Percentiles rank a stretch among this genome's conserved stretches.
phyloP scores from a whole-genome alignment of 2,888 invertebrate genomes.

The Microplitis deprimator region DNA sequence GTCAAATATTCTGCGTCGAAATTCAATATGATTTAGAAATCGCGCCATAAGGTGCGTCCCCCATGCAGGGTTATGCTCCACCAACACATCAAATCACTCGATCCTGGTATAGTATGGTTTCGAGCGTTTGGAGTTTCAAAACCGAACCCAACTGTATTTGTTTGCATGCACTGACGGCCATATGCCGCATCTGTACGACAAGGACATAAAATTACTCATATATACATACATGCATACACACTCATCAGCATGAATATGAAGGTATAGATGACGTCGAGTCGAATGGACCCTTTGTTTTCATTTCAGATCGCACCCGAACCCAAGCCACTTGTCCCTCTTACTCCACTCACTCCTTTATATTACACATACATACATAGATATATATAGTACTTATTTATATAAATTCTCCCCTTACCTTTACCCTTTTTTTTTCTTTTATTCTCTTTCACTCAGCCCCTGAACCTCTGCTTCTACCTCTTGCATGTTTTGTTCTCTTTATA shows the following conservation, averaged over 20 bases:
- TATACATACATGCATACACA: background rate
- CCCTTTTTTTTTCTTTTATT: background rate
- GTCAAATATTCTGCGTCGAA: slow-evolving; percentile 50
- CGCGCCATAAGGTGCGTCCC: slow-evolving; percentile 60
- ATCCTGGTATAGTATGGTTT: background rate
- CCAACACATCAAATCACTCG: slow-evolving; percentile 32
- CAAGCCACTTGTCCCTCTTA: slow-evolving; percentile 38
- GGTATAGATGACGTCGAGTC: slow-evolving; percentile 44
- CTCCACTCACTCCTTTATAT: no score
- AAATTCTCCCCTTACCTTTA: no score
- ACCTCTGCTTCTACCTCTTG: background rate
- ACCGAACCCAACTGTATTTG: slow-evolving; percentile 49
- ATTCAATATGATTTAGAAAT: slow-evolving; percentile 66
- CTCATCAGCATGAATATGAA: slow-evolving; percentile 20
- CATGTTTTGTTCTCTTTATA: background rate
- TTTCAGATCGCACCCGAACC: slow-evolving; percentile 57
- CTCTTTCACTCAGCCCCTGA: background rate
- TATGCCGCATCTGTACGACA: slow-evolving; percentile 54
- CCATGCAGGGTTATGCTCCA: slow-evolving; percentile 11
- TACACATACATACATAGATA: no score
- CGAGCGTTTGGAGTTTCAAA: slow-evolving; percentile 5
- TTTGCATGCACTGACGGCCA: slow-evolving; percentile 60
- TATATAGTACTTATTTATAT: no score
- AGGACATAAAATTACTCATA: background rate
- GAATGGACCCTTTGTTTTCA: slow-evolving; percentile 64